Percentiles rank a stretch among this genome's conserved stretches.
Evolutionary conservation across 2,113 vertebrate genomes (phyloP).

Genomic region (Sebastes schlegelii): DNA sequence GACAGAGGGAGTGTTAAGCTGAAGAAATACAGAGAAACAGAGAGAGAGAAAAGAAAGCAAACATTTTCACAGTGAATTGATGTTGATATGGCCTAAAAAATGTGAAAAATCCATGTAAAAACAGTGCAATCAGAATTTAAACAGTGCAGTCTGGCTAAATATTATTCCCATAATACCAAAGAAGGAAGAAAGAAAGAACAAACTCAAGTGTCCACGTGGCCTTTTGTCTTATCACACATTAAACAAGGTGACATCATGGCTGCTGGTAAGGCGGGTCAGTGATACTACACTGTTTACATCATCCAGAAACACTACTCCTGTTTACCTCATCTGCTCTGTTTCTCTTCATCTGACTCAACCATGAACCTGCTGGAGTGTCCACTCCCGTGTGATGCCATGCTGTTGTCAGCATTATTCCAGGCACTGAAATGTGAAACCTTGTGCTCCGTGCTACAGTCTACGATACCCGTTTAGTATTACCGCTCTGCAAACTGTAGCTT

Average conservation of each 20-base stretch:
- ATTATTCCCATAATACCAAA: not conserved
- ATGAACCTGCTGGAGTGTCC: constrained; percentile 2
- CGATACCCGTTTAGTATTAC: constrained; percentile 32
- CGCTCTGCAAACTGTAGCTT: constrained; percentile 47
- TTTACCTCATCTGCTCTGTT: constrained; percentile 54
- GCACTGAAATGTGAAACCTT: constrained; percentile 64
- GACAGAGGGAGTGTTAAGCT: not conserved
- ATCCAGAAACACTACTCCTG: constrained; percentile 57
- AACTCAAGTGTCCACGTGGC: not conserved
- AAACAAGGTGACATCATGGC: constrained; percentile 69
- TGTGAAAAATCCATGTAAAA: not conserved
- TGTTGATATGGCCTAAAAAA: not conserved
- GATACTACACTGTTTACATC: constrained; percentile 74
- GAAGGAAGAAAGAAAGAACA: not conserved
- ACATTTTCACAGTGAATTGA: not conserved
- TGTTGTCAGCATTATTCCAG: constrained; percentile 65
- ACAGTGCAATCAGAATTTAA: not conserved
- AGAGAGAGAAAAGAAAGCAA: not conserved
- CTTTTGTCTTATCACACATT: constrained; percentile 50
- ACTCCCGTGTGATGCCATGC: constrained; percentile 20
- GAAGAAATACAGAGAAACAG: not conserved
- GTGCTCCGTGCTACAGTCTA: constrained; percentile 14
- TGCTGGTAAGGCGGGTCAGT: constrained; percentile 50
- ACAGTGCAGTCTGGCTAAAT: not conserved
- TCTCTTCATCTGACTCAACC: constrained; percentile 6